Conservation (phyloP, 2,888 invertebrate genomes). For the Automeris io region DNA sequence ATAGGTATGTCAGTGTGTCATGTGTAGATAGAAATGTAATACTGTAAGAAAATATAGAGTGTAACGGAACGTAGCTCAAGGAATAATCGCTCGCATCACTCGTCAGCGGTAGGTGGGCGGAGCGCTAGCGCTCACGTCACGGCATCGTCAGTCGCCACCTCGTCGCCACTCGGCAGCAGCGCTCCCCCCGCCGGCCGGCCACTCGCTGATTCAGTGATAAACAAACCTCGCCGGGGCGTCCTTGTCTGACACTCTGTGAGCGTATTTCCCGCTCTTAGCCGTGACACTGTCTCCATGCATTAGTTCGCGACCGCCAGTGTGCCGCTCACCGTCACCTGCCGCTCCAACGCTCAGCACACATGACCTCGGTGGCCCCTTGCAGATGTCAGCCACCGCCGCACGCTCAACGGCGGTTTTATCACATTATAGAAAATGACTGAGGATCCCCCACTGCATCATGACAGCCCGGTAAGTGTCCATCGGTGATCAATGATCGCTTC, state of each 20-base stretch:
- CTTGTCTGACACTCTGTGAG: constrained; percentile 55
- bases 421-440: constrained; percentile 76
- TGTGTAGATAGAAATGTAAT: no score
- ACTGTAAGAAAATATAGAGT: no score
- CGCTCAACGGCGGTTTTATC: constrained; percentile 70
- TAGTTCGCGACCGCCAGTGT: constrained; percentile 58
- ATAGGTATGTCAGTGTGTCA: no score
- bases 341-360: constrained; percentile 29
- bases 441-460: constrained; percentile 56
- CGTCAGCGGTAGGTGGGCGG: constrained; percentile 20
- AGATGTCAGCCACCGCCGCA: constrained; percentile 73
- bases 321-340: constrained; percentile 21
- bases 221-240: constrained; percentile 51
- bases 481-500: constrained; percentile 25
- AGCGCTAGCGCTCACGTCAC: constrained; percentile 26
- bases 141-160: constrained; percentile 20
- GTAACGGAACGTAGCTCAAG: constrained; percentile 27
- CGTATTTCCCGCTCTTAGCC: constrained; percentile 46
- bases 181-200: constrained; percentile 25
- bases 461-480: constrained; percentile 62
- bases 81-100: constrained; percentile 17
- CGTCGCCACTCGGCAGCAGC: no score
- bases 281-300: constrained; percentile 60
- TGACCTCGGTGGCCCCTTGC: constrained; percentile 66
- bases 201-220: constrained; percentile 53